A percentile compares a stretch with the other conserved stretches of the same genome.
These are phyloP conservation scores for Proales similis DNA, from an alignment of 1,140 invertebrate species.

Conservation along the genomic window DNA sequence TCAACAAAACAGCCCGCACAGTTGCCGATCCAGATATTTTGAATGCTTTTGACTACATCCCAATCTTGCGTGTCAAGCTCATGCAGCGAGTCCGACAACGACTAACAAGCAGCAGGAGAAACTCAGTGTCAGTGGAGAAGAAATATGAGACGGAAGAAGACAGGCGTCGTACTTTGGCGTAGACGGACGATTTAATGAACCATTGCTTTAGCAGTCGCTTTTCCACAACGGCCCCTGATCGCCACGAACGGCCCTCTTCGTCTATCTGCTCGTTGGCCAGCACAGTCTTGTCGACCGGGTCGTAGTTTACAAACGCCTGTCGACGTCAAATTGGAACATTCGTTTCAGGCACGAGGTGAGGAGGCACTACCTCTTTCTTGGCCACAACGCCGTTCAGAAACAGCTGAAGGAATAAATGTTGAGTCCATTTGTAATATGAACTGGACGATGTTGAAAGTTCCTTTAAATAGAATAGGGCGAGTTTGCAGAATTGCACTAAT, in stretches of 20 bases:
- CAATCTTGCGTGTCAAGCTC: slow-evolving; percentile 54
- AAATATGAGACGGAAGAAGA: neutral
- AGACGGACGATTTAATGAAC: slow-evolving; percentile 85
- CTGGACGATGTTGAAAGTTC: slow-evolving; percentile 58
- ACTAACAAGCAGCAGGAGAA: neutral
- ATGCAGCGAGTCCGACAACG: slow-evolving; percentile 29
- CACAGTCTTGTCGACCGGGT: slow-evolving; percentile 93
- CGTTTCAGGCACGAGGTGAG: neutral
- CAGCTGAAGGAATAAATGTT: slow-evolving; percentile 83
- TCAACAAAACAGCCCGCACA: slow-evolving; percentile 72
- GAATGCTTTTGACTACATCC: slow-evolving; percentile 77
- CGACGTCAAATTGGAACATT: neutral
- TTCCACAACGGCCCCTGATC: slow-evolving; percentile 89
- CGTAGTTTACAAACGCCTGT: slow-evolving; percentile 88
- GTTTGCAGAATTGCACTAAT: slow-evolving; percentile 19
- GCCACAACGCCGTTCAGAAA: slow-evolving; percentile 76
- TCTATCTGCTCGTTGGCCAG: slow-evolving; percentile 96
- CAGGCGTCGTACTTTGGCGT: slow-evolving; percentile 63
- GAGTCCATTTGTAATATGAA: slow-evolving; percentile 72
- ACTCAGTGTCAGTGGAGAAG: neutral
- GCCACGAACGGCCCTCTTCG: slow-evolving; percentile 80
- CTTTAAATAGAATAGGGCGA: slow-evolving; percentile 43
- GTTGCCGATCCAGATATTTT: slow-evolving; percentile 89
- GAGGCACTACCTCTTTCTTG: slow-evolving; percentile 64
- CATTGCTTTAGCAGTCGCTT: slow-evolving; percentile 82